These are phyloP conservation scores for Ricordea florida DNA, from an alignment of 92 coral and sea anemone genomes.

Conservation along the genomic window DNA sequence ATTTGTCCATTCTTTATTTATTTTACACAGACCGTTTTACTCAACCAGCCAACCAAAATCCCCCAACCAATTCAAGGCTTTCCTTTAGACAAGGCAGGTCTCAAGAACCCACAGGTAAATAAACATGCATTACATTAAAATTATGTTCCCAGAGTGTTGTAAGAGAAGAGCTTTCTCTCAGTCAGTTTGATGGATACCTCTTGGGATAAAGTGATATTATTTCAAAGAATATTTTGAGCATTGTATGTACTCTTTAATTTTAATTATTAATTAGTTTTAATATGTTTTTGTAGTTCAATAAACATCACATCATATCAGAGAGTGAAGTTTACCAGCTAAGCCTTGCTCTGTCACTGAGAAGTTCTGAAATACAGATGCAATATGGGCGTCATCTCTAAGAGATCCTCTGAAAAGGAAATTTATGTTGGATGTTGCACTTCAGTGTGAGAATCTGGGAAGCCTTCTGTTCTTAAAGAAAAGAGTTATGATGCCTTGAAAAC, in stretches of 20 bases:
- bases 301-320: neutral
- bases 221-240: neutral
- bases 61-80: neutral
- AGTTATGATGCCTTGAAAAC: neutral
- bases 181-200: neutral
- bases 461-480: slow-evolving; percentile 8
- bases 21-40: neutral
- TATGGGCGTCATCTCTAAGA: slow-evolving; percentile 7
- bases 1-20: neutral
- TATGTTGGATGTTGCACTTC: neutral
- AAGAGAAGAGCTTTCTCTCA: too few relatives aligned
- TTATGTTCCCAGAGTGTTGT: neutral
- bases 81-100: neutral
- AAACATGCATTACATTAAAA: neutral
- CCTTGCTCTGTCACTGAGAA: neutral
- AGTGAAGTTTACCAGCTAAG: neutral
- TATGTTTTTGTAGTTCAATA: neutral
- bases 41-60: neutral
- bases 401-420: neutral
- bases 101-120: neutral
- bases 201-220: neutral
- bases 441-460: neutral
- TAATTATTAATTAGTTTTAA: neutral
- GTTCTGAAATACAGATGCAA: neutral
- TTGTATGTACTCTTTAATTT: neutral